Conservation (phyloP, 2,888 invertebrate genomes). For the Pristionchus mayeri region DNA sequence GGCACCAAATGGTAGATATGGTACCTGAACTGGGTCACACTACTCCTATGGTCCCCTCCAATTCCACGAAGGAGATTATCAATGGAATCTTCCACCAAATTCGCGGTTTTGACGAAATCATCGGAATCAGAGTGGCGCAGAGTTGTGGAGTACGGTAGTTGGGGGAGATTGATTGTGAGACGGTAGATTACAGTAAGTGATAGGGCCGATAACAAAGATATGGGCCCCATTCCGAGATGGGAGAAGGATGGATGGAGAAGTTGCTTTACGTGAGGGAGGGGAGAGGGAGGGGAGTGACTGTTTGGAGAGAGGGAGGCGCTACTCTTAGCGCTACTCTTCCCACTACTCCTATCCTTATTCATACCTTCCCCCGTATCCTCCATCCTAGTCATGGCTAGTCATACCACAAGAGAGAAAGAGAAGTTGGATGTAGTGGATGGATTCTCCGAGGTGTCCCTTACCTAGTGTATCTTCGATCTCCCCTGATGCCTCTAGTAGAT, state of each 20-base stretch:
- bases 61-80: slow-evolving; percentile 58
- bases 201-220: slow-evolving; percentile 62
- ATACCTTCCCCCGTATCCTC: not conserved
- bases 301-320: slow-evolving; percentile 43
- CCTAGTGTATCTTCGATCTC: not conserved
- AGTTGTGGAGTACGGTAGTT: slow-evolving; percentile 71
- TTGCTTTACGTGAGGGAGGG: not conserved
- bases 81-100: slow-evolving; percentile 61
- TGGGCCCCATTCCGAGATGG: not conserved
- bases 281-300: slow-evolving; percentile 34
- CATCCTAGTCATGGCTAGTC: slow-evolving; percentile 11
- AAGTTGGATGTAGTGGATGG: no score
- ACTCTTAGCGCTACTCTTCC: slow-evolving; percentile 4
- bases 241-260: slow-evolving; percentile 4
- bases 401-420: no score
- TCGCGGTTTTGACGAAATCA: slow-evolving; percentile 62
- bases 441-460: no score
- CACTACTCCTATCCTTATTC: slow-evolving; percentile 17
- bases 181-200: slow-evolving; percentile 70
- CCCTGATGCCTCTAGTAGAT: slow-evolving; percentile 4
- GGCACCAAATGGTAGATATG: not conserved
- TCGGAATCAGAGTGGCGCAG: slow-evolving; percentile 61
- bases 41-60: slow-evolving; percentile 63
- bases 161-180: slow-evolving; percentile 72
- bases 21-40: slow-evolving; percentile 68